phyloP scores from a whole-genome alignment of 2,113 vertebrate genomes.

The Romanogobio albipinnatus region DNA sequence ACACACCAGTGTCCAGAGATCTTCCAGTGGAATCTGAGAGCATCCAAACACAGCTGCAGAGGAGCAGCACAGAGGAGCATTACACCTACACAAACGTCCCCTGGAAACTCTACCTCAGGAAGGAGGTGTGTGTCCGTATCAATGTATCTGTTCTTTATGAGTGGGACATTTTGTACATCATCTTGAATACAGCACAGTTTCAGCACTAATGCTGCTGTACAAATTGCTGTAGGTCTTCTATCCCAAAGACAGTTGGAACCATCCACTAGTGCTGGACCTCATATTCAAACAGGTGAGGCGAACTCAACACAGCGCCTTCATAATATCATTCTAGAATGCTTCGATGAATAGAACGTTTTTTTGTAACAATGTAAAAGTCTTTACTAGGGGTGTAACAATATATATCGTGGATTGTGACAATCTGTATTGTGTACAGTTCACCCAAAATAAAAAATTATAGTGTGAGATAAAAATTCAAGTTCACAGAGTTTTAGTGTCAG shows the following conservation, averaged over 20 bases:
- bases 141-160: background rate
- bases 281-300: slow-evolving; percentile 91
- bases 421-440: too few relatives aligned
- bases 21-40: slow-evolving; percentile 79
- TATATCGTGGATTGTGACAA: too few relatives aligned
- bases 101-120: slow-evolving; percentile 91
- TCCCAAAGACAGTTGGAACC: slow-evolving; percentile 90
- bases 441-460: too few relatives aligned
- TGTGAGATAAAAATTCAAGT: too few relatives aligned
- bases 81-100: slow-evolving; percentile 90
- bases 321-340: background rate
- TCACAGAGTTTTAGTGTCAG: too few relatives aligned
- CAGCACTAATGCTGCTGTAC: background rate
- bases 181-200: background rate
- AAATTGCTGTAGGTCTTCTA: slow-evolving; percentile 90
- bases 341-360: background rate
- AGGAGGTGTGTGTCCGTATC: slow-evolving; percentile 80
- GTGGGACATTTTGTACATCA: background rate
- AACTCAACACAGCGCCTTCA: background rate
- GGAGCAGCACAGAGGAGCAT: slow-evolving; percentile 80
- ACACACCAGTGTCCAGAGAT: slow-evolving; percentile 75
- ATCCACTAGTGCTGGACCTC: slow-evolving; percentile 87
- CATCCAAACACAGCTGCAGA: slow-evolving; percentile 88
- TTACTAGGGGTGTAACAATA: background rate
- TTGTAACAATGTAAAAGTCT: background rate